These are phyloP conservation scores for Aurelia coerulea DNA, from an alignment of 30 jellyfish, hydroid and myxozoan species.

Conservation along the genomic window DNA sequence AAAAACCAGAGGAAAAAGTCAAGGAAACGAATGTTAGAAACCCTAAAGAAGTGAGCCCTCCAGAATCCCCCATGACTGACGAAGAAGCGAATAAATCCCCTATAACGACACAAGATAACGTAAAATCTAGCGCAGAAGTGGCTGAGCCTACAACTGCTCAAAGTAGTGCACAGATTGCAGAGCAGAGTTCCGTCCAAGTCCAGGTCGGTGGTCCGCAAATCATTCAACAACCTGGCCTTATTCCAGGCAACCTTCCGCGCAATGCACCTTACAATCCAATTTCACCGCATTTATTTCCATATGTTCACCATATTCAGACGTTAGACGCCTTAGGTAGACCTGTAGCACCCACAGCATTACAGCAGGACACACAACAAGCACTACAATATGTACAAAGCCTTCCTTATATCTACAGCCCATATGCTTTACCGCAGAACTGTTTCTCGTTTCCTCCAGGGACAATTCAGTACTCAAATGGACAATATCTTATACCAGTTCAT, in stretches of 20 bases:
- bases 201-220: slow-evolving; percentile 9
- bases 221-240: not conserved
- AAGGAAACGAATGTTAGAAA: not conserved
- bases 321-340: slow-evolving; percentile 56
- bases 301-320: slow-evolving; percentile 61
- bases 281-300: slow-evolving; percentile 71
- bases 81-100: not conserved
- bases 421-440: slow-evolving; percentile 48
- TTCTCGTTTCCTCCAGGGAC: slow-evolving; percentile 66
- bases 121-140: not conserved
- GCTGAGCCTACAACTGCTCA: not conserved
- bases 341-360: slow-evolving; percentile 6
- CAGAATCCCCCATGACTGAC: no score
- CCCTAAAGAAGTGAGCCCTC: not conserved
- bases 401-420: slow-evolving; percentile 65
- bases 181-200: not conserved
- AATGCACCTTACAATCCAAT: slow-evolving; percentile 35
- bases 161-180: not conserved
- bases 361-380: slow-evolving; percentile 19
- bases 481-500: slow-evolving; percentile 60
- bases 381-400: slow-evolving; percentile 55
- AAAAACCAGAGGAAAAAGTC: not conserved
- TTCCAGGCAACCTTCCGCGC: slow-evolving; percentile 25
- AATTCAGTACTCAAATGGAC: slow-evolving; percentile 66
- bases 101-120: not conserved